Percentiles rank a stretch among this genome's conserved stretches.
Evolutionary conservation across 2,113 vertebrate species (phyloP).

Genomic region (Caretta caretta): DNA sequence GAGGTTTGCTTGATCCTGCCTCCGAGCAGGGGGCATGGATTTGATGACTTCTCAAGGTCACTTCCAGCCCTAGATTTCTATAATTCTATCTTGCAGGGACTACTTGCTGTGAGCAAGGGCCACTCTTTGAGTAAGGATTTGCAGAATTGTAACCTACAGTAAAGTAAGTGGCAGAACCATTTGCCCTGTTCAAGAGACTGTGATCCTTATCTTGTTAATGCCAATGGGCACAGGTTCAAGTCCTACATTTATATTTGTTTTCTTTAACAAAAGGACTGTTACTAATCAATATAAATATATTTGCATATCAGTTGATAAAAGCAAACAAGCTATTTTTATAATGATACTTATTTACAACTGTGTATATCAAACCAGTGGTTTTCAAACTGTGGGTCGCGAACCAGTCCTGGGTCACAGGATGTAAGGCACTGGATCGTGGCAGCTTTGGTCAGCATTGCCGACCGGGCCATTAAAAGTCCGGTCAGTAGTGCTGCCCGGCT

Average conservation of each 20-base stretch:
- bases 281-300: neutral
- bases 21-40: neutral
- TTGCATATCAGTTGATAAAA: rapidly evolving
- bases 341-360: neutral
- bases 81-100: neutral
- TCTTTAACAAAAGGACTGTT: rapidly evolving
- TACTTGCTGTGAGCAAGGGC: neutral
- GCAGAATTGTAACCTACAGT: rapidly evolving
- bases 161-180: neutral
- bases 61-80: neutral
- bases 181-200: neutral
- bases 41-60: neutral
- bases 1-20: neutral
- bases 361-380: neutral
- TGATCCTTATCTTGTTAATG: rapidly evolving
- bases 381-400: no score
- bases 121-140: rapidly evolving
- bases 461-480: no score
- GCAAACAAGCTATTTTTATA: neutral
- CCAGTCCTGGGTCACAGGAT: no score
- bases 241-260: rapidly evolving
- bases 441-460: no score
- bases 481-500: no score
- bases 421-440: no score
- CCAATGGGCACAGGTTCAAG: rapidly evolving